Conservation (phyloP, 1,140 invertebrate genomes). For the Anthonomus grandis region DNA sequence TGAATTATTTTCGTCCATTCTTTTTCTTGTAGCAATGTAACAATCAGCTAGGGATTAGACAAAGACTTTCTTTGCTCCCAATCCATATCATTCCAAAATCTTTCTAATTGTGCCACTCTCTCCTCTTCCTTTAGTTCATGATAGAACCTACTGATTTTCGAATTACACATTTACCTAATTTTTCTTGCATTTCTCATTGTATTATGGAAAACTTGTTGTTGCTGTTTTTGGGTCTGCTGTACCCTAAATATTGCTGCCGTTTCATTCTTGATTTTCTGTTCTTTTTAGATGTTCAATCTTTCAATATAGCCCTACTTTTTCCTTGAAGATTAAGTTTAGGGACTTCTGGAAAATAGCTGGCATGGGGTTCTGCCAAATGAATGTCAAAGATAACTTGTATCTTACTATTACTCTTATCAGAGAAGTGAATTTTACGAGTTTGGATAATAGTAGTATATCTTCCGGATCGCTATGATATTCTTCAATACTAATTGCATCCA, state of each 20-base stretch:
- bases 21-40: constrained; percentile 2
- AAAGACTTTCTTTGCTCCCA: constrained; percentile 6
- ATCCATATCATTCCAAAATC: constrained; percentile 3
- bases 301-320: neutral
- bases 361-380: neutral
- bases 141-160: neutral
- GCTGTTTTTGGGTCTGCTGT: constrained; percentile 1
- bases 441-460: constrained; percentile 2
- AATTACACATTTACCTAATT: neutral
- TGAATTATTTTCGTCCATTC: constrained; percentile 5
- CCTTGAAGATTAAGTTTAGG: neutral
- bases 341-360: neutral
- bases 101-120: constrained; percentile 3
- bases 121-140: constrained; percentile 1
- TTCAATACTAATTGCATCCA: constrained; percentile 1
- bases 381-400: constrained; percentile 4
- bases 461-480: constrained; percentile 4
- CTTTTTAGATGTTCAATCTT: neutral
- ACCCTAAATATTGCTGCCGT: constrained; percentile 3
- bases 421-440: constrained; percentile 2
- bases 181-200: constrained; percentile 1
- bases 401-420: neutral
- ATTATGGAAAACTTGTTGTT: constrained; percentile 3
- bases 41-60: constrained; percentile 3
- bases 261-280: constrained; percentile 4